Conservation (phyloP, 2,888 invertebrate genomes). For the Vesta saturnalis region DNA sequence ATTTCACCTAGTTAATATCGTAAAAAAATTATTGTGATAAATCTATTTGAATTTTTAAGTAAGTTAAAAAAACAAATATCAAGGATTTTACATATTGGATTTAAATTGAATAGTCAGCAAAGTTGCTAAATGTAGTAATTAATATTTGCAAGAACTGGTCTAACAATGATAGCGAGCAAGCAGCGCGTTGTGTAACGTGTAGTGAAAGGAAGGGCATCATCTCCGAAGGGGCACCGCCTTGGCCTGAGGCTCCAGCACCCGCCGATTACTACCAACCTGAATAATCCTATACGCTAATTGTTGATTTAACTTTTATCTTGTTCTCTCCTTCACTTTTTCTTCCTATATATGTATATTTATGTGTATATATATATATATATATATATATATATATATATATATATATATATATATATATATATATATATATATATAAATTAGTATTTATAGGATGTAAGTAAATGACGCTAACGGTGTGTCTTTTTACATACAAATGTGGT, state of each 20-base stretch:
- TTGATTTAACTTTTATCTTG: not conserved
- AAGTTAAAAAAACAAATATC: conserved; percentile 8
- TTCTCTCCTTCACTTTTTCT: not conserved
- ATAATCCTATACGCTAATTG: not conserved
- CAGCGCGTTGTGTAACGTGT: conserved; percentile 58
- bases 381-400: too few species aligned
- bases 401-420: too few species aligned
- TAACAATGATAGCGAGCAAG: conserved; percentile 42
- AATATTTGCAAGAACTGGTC: conserved; percentile 38
- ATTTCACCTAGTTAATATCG: too few species aligned
- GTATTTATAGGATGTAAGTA: conserved; percentile 8
- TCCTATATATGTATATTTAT: not conserved
- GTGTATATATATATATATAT: too few species aligned
- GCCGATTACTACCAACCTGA: conserved; percentile 51
- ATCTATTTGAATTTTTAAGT: conserved; percentile 5
- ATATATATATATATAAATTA: too few species aligned
- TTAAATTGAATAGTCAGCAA: conserved; percentile 15
- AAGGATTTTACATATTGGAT: conserved; percentile 13
- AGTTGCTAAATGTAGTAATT: conserved; percentile 30
- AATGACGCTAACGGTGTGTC: too few species aligned
- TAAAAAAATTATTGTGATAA: too few species aligned
- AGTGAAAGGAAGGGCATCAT: conserved; percentile 63
- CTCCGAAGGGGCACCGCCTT: conserved; percentile 61
- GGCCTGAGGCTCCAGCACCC: conserved; percentile 60
- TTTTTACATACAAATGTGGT: too few species aligned